A percentile compares a stretch with the other conserved stretches of the same genome.
Evolutionary conservation across 2,113 vertebrate species (phyloP).

Genomic region (Benitochromis conjunctus): DNA sequence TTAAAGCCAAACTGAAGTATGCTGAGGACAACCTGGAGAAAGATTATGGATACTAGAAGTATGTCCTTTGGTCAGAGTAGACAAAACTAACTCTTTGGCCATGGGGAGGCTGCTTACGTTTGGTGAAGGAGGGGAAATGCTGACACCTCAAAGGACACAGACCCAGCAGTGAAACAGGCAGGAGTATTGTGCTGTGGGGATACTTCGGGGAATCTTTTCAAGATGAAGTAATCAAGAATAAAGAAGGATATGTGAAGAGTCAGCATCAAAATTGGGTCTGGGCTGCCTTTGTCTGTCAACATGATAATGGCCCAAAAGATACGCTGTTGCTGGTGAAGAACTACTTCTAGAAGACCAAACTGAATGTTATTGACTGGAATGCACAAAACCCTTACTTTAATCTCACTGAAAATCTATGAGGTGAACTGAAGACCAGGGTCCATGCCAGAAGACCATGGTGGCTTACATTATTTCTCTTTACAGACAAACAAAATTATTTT

Average conservation of each 20-base stretch:
- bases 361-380: background rate
- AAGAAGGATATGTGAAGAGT: background rate
- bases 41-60: background rate
- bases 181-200: background rate
- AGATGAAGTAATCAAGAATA: background rate
- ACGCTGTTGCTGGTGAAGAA: background rate
- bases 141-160: background rate
- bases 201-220: background rate
- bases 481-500: background rate
- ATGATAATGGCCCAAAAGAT: background rate
- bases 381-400: too few relatives aligned
- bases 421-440: background rate
- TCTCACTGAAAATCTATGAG: background rate
- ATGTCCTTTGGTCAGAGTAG: background rate
- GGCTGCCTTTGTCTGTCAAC: background rate
- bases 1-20: background rate
- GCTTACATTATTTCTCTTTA: background rate
- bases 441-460: background rate
- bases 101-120: fast-evolving
- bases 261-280: background rate
- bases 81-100: background rate
- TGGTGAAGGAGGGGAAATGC: background rate
- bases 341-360: background rate
- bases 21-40: background rate
- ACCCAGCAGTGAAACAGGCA: background rate